These are phyloP conservation scores for Drosophila greeni DNA, from an alignment of 2,888 invertebrate genomes.

Conservation along the genomic window DNA sequence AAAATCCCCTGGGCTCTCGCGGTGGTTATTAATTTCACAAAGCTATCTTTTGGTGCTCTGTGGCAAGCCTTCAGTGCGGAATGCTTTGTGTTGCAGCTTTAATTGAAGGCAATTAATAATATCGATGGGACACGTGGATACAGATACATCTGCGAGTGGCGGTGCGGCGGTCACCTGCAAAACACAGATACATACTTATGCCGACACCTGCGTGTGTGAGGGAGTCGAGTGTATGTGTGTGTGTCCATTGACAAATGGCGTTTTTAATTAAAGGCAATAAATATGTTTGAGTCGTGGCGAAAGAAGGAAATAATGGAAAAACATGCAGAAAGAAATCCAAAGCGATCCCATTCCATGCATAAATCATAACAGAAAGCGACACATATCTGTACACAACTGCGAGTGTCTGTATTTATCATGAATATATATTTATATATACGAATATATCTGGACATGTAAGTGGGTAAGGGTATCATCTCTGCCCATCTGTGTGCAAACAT, in stretches of 20 bases:
- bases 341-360: conserved; percentile 28
- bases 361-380: conserved; percentile 34
- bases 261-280: conserved; percentile 62
- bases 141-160: conserved; percentile 21
- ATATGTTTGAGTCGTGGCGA: conserved; percentile 48
- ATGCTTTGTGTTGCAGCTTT: conserved; percentile 48
- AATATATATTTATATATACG: conserved; percentile 1
- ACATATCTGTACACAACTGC: conserved; percentile 1
- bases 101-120: conserved; percentile 65
- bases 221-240: neutral
- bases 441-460: neutral
- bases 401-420: neutral
- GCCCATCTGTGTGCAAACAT: conserved; percentile 8
- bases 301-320: conserved; percentile 46
- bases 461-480: conserved; percentile 6
- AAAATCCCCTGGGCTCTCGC: neutral
- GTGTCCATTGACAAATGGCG: conserved; percentile 52
- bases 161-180: conserved; percentile 20
- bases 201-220: conserved; percentile 6
- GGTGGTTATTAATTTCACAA: conserved; percentile 3
- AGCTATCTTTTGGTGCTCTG: neutral
- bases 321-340: conserved; percentile 28
- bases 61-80: conserved; percentile 5
- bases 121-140: conserved; percentile 39
- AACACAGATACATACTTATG: conserved; percentile 9